Evolutionary conservation across 2,113 vertebrate species (phyloP).

Genomic region (Dissostichus mawsoni): DNA sequence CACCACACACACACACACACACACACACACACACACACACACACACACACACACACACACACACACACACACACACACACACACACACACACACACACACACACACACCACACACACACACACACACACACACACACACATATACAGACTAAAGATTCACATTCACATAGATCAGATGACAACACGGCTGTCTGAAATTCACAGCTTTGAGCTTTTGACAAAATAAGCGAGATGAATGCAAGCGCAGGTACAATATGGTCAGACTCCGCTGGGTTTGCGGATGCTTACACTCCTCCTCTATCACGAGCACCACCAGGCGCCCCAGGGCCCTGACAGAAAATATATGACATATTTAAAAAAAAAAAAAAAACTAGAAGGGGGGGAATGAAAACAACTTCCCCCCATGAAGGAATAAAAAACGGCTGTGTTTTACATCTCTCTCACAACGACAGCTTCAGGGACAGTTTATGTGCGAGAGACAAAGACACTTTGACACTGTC

Average conservation of each 20-base stretch:
- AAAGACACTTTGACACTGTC: conserved; percentile 85
- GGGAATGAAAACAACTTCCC: conserved; percentile 78
- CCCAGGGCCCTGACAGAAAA: conserved; percentile 81
- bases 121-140: conserved; percentile 19
- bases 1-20: conserved; percentile 15
- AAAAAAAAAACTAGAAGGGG: conserved; percentile 46
- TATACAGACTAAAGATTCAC: conserved; percentile 17
- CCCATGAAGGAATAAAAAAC: conserved; percentile 54
- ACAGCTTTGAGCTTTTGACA: conserved; percentile 76
- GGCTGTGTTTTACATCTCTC: conserved; percentile 81
- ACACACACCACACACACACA: conserved; percentile 16
- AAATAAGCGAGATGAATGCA: conserved; percentile 63
- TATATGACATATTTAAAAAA: conserved; percentile 70
- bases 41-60: conserved; percentile 19
- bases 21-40: conserved; percentile 16
- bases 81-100: conserved; percentile 16
- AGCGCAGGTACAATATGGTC: conserved; percentile 79
- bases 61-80: conserved; percentile 18
- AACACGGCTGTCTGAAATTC: conserved; percentile 64
- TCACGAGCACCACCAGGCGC: conserved; percentile 64
- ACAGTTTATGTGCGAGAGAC: conserved; percentile 85
- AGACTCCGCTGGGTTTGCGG: conserved; percentile 78
- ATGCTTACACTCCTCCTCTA: conserved; percentile 68
- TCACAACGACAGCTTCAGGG: conserved; percentile 85
- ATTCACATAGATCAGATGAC: conserved; percentile 63